These are phyloP conservation scores for Biston betularia DNA, from an alignment of 2,888 invertebrate genomes.

Conservation along the genomic window DNA sequence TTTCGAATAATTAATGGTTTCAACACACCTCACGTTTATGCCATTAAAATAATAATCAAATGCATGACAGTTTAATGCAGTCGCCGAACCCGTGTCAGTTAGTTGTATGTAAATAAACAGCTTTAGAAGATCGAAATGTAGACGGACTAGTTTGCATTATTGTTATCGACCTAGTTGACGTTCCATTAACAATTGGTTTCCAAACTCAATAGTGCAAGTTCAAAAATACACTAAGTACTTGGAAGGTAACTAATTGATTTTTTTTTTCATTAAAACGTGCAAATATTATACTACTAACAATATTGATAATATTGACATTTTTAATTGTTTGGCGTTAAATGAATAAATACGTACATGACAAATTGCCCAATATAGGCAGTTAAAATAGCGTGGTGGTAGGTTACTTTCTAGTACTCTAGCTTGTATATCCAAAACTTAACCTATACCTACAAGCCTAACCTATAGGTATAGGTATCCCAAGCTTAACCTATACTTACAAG, in stretches of 20 bases:
- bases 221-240: neutral
- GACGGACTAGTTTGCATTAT: slow-evolving; percentile 79
- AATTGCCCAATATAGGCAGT: too few relatives aligned
- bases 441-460: too few relatives aligned
- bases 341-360: too few relatives aligned
- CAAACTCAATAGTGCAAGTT: slow-evolving; percentile 13
- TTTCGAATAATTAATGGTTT: slow-evolving; percentile 43
- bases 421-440: too few relatives aligned
- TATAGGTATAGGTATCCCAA: too few relatives aligned
- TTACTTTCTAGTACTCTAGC: too few relatives aligned
- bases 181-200: slow-evolving; percentile 56
- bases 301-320: too few relatives aligned
- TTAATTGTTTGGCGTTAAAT: too few relatives aligned
- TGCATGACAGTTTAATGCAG: slow-evolving; percentile 71
- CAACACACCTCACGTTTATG: slow-evolving; percentile 47
- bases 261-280: neutral
- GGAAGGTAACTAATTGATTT: neutral
- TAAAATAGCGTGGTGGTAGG: too few relatives aligned
- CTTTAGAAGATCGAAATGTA: slow-evolving; percentile 66
- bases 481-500: too few relatives aligned
- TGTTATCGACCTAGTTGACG: slow-evolving; percentile 67
- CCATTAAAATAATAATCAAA: slow-evolving; percentile 64
- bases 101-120: slow-evolving; percentile 63
- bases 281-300: too few relatives aligned
- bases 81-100: slow-evolving; percentile 55